A percentile compares a stretch with the other conserved stretches of the same genome.
These are phyloP conservation scores for Crypturellus tataupa DNA, from an alignment of 2,797 vertebrate species.

Conservation along the genomic window DNA sequence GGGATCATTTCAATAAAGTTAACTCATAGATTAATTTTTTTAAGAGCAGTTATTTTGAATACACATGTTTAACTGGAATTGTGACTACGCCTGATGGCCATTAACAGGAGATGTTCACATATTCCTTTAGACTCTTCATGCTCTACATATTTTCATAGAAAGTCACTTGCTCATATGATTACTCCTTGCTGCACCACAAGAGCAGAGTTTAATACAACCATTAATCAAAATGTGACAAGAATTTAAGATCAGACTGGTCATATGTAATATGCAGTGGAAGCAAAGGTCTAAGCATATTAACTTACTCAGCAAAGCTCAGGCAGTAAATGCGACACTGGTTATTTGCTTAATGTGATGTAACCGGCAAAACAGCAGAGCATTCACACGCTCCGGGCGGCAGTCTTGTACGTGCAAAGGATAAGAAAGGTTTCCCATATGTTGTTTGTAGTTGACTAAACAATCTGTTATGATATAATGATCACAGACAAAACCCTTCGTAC, in stretches of 20 bases:
- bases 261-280: neutral
- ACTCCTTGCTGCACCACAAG: neutral
- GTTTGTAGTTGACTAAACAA: neutral
- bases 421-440: neutral
- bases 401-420: neutral
- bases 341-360: neutral
- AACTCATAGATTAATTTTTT: neutral
- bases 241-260: neutral
- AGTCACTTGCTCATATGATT: neutral
- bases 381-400: neutral
- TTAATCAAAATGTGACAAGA: neutral
- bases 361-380: neutral
- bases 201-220: slow-evolving; percentile 1
- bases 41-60: neutral
- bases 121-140: neutral
- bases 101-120: neutral
- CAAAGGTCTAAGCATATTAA: neutral
- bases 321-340: neutral
- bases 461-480: accelerated
- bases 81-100: neutral
- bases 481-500: neutral
- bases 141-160: neutral
- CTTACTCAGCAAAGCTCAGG: neutral
- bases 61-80: neutral
- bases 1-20: neutral